These are phyloP conservation scores for Halcyon malimbica DNA, from an alignment of 2,113 vertebrate genomes.

Conservation along the genomic window DNA sequence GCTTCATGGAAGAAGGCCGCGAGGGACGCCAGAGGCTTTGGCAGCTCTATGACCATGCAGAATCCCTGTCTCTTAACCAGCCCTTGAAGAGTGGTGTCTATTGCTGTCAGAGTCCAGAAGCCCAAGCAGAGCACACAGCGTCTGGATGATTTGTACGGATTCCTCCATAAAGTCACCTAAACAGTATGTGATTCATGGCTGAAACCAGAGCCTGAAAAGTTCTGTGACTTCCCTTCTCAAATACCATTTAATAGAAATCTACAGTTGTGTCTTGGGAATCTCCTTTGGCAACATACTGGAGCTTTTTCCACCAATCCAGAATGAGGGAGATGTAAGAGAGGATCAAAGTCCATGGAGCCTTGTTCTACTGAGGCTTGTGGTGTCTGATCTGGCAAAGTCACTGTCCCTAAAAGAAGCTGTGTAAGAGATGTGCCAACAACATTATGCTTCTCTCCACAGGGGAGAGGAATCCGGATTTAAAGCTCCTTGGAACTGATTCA, in stretches of 20 bases:
- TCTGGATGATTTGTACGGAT: rapidly evolving
- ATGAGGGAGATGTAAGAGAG: background rate
- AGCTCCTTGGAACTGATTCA: background rate
- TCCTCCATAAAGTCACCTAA: rapidly evolving
- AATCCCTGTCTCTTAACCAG: background rate
- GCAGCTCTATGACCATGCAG: rapidly evolving
- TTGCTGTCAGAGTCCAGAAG: background rate
- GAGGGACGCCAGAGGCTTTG: background rate
- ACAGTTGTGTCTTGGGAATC: background rate
- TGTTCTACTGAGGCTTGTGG: background rate
- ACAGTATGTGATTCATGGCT: rapidly evolving
- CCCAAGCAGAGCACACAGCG: rapidly evolving
- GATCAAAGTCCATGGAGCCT: background rate
- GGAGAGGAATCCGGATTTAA: background rate
- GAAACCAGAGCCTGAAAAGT: rapidly evolving
- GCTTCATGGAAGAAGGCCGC: rapidly evolving
- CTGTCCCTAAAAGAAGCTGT: rapidly evolving
- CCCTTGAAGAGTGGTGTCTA: background rate
- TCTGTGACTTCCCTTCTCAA: background rate
- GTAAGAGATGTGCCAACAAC: background rate
- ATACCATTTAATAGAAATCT: rapidly evolving
- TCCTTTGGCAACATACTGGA: background rate
- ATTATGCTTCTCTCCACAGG: background rate
- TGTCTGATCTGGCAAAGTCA: background rate
- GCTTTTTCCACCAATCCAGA: background rate